These are phyloP conservation scores for Epinotia bilunana DNA, from an alignment of 2,888 invertebrate genomes.

Conservation along the genomic window DNA sequence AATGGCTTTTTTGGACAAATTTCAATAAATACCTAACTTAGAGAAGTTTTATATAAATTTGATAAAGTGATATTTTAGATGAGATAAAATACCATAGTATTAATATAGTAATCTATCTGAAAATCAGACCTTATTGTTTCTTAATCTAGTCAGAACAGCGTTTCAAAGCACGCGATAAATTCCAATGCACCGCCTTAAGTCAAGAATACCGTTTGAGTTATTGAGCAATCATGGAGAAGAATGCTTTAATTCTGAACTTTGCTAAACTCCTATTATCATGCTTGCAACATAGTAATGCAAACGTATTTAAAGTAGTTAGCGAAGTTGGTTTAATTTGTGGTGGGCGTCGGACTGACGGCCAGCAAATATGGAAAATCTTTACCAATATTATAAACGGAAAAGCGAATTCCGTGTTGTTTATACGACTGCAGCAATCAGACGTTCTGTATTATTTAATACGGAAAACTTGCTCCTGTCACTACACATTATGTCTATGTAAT, in stretches of 20 bases:
- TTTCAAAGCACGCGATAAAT: no score
- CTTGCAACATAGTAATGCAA: background rate
- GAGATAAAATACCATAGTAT: no score
- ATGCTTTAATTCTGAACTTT: background rate
- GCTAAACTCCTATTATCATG: background rate
- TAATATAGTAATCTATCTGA: no score
- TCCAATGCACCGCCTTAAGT: no score
- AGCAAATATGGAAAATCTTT: background rate
- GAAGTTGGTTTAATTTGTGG: conserved; percentile 3
- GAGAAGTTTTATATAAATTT: no score
- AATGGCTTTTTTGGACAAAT: no score
- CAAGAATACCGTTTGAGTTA: conserved; percentile 19
- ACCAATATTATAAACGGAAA: conserved; percentile 10
- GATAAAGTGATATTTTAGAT: no score
- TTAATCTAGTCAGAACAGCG: no score
- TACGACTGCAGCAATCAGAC: background rate
- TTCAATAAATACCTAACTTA: no score
- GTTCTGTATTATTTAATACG: background rate
- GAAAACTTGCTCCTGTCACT: no score
- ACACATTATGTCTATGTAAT: no score
- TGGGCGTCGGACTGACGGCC: background rate
- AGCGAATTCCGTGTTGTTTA: background rate
- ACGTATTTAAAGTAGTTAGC: conserved; percentile 14
- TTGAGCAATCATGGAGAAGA: background rate
- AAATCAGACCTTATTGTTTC: no score